Conservation (phyloP, 2,888 invertebrate genomes). For the Heteromurus nitidus region DNA sequence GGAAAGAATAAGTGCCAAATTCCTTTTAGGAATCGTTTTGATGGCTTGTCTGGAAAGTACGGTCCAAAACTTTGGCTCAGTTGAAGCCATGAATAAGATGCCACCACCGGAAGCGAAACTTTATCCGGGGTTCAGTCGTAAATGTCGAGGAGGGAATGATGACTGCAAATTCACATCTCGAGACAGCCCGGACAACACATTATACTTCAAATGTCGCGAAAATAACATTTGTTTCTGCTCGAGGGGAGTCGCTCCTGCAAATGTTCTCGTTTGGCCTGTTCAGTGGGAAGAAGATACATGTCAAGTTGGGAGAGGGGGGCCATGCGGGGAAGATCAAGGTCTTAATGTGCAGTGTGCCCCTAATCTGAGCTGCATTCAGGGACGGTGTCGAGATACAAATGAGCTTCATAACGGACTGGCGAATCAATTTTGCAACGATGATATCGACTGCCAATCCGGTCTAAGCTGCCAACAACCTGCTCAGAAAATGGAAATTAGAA, state of each 20-base stretch:
- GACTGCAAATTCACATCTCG: conserved; percentile 46
- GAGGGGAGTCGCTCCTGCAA: conserved; percentile 36
- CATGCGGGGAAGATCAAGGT: conserved; percentile 59
- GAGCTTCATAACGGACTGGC: conserved; percentile 40
- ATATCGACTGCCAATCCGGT: conserved; percentile 58
- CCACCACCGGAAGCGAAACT: conserved; percentile 56
- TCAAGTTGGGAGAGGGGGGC: conserved; percentile 50
- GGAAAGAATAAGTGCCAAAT: too few relatives aligned
- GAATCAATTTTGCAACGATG: conserved; percentile 60
- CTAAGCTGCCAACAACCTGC: conserved; percentile 39
- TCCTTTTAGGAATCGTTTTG: too few relatives aligned
- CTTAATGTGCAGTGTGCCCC: conserved; percentile 38
- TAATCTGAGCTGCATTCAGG: conserved; percentile 52
- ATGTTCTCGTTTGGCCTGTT: conserved; percentile 51
- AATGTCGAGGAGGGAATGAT: conserved; percentile 23
- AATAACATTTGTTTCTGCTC: conserved; percentile 55
- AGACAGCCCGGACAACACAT: conserved; percentile 31
- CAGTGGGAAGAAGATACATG: conserved; percentile 53
- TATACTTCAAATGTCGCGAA: conserved; percentile 58
- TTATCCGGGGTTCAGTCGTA: conserved; percentile 51
- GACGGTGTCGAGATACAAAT: conserved; percentile 58
- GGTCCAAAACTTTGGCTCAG: too few relatives aligned
- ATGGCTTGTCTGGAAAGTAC: too few relatives aligned
- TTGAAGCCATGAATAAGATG: conserved; percentile 62
- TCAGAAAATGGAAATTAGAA: conserved; percentile 45